A percentile compares a stretch with the other conserved stretches of the same genome.
Evolutionary conservation across 2,113 vertebrate species (phyloP).

Genomic region (Oncorhynchus masou): DNA sequence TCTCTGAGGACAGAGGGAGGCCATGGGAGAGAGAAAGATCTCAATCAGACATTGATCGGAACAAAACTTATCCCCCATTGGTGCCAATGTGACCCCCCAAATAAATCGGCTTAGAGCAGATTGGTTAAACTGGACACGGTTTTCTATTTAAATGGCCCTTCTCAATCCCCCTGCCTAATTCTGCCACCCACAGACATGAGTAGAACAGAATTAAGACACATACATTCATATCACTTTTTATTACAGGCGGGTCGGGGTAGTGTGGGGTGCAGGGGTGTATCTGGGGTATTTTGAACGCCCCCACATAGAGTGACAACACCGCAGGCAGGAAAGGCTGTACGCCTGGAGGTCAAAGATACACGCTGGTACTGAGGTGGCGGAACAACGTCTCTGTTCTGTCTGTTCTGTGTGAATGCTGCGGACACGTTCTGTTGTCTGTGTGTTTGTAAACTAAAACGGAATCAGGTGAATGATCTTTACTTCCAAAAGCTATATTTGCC

Average conservation of each 20-base stretch:
- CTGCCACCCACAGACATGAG: conserved; percentile 77
- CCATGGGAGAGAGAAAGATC: conserved; percentile 74
- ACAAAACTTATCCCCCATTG: conserved; percentile 81
- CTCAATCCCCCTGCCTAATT: conserved; percentile 56
- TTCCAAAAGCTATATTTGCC: no score
- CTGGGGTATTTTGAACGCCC: not conserved
- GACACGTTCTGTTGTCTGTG: not conserved
- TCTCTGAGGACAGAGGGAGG: conserved; percentile 68
- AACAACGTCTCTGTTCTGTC: not conserved
- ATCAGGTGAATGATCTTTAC: no score
- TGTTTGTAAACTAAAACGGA: no score
- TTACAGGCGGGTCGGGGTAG: conserved; percentile 52
- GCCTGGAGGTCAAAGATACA: conserved; percentile 21
- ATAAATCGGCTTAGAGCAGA: conserved; percentile 81
- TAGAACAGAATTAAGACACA: conserved; percentile 73
- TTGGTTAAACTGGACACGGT: conserved; percentile 78
- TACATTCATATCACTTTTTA: conserved; percentile 80
- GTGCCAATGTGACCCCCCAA: conserved; percentile 78
- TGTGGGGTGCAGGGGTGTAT: conserved; percentile 21
- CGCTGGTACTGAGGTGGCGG: not conserved
- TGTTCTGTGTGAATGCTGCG: not conserved
- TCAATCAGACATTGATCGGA: conserved; percentile 79
- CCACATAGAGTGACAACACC: conserved; percentile 50
- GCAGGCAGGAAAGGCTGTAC: conserved; percentile 39
- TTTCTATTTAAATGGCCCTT: conserved; percentile 59